phyloP scores from a whole-genome alignment of 1,140 invertebrate genomes.

The Chlorops oryzae region DNA sequence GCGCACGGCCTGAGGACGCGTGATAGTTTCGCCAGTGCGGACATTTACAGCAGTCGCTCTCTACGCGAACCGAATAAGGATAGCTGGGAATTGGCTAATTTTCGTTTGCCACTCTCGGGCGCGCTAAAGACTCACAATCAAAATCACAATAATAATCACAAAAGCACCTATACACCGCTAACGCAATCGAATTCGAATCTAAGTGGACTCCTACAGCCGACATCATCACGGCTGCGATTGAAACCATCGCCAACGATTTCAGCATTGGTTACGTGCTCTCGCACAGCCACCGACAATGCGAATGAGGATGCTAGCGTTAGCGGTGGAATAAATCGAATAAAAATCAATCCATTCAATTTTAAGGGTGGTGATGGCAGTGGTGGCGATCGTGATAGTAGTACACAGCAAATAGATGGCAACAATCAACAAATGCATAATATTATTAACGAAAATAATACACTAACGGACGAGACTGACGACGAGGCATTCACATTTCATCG shows the following conservation, averaged over 20 bases:
- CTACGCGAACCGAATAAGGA: conserved; percentile 22
- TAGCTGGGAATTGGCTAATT: conserved; percentile 38
- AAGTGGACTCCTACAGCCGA: conserved; percentile 35
- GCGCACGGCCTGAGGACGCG: not conserved
- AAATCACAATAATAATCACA: conserved; percentile 21
- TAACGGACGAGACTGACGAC: too few species aligned
- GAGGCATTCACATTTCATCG: too few species aligned
- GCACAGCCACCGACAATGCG: too few species aligned
- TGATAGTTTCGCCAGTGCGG: not conserved
- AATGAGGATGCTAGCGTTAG: conserved; percentile 24
- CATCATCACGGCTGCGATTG: conserved; percentile 14
- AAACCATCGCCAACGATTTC: conserved; percentile 41
- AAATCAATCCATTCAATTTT: too few species aligned
- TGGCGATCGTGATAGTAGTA: not conserved
- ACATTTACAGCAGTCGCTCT: conserved; percentile 36
- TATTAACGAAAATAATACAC: too few species aligned
- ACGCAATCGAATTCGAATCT: conserved; percentile 37
- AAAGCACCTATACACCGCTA: conserved; percentile 15
- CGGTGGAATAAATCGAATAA: conserved; percentile 18
- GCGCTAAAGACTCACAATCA: conserved; percentile 30
- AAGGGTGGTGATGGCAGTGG: not conserved
- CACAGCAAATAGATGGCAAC: conserved; percentile 8
- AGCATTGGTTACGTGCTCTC: conserved; percentile 27
- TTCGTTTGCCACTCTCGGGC: conserved; percentile 37
- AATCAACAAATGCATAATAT: conserved; percentile 20